Base-by-base conservation (phyloP, 2,888 invertebrate genomes). In the Xestoiulus laeticollis region DNA sequence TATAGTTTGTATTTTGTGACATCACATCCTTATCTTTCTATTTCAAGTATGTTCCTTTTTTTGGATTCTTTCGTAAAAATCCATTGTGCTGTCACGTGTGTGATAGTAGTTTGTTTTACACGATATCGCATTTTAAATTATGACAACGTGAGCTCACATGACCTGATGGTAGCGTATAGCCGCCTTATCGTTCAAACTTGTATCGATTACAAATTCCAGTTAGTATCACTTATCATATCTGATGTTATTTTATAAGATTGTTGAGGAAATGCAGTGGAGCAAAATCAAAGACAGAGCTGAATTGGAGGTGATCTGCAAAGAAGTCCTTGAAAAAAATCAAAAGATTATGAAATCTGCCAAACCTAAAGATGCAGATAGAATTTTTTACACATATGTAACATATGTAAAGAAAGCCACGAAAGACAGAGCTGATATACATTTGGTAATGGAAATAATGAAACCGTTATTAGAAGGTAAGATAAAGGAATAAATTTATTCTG, bases 311-410 rank as follows among this genome's bases (percentile, higher is more conserved):
- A 91, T 94, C 82, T 96, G 96, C 91, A 90, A 91, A 87, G 92
- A 93, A 90, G 93, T 95, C 0, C 91, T 96, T 44, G 91, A 94
- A 19, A 93, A 94, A 89, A 95, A 96, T 92, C 93, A 94, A 16
- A 94, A 95, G 91, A 91, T 95, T 16, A 0, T 88, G 16, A 53
- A 16, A 59, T 59, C 22, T n/a, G 78, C 26, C 91, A 94, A 93
- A 91, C 92, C 78, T 78, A 32, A 92, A 14, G 96, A 96, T 6
- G 96, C 96, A 92, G 92, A 91, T 0, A 96, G 95, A 92, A 94
- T 95, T 12, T 93, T 95, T 85, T 94, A 94, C 90, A 94, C 94
- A 44, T 93, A 96, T 89, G 91, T 95, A 89, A 95, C 94, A 19
- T 92, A 94, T 90, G 92, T 95, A 87, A 93, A 93, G 87, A 94